Conservation (phyloP, 2,888 invertebrate species). For the Cosmorhoe ocellata region DNA sequence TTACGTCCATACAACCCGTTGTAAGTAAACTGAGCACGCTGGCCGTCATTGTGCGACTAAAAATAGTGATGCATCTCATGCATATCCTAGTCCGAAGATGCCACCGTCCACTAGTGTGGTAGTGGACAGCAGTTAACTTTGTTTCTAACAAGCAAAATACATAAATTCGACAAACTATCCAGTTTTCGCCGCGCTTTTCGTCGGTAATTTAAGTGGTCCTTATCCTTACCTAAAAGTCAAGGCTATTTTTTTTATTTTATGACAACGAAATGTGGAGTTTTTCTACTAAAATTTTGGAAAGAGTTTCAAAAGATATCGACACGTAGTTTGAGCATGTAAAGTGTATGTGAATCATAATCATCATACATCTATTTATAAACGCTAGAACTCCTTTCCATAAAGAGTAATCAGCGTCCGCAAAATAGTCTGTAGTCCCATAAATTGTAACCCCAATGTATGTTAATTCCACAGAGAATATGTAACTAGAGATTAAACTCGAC, state of each 20-base stretch:
- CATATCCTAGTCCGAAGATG: background rate
- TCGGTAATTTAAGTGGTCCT: no score
- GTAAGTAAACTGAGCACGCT: conserved; percentile 65
- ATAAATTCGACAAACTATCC: no score
- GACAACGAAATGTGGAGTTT: no score
- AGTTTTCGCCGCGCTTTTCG: no score
- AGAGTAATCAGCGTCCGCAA: conserved; percentile 76
- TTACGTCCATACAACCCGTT: conserved; percentile 80
- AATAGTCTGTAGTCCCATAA: conserved; percentile 66
- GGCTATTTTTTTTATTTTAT: no score
- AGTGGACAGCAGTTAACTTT: no score
- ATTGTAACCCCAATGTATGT: conserved; percentile 59
- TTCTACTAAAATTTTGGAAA: no score
- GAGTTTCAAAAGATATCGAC: no score
- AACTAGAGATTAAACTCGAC: conserved; percentile 2
- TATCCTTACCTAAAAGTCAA: no score
- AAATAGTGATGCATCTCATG: conserved; percentile 31
- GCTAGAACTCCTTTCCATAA: conserved; percentile 70
- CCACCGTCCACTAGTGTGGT: no score
- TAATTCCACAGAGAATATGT: conserved; percentile 1
- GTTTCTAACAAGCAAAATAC: no score
- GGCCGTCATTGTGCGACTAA: conserved; percentile 48
- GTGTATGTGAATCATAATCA: background rate
- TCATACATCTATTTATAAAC: conserved; percentile 33
- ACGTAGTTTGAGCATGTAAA: no score